Evolutionary conservation across 2,797 vertebrate genomes (phyloP).

Genomic region (Phyllotis vaccarum): DNA sequence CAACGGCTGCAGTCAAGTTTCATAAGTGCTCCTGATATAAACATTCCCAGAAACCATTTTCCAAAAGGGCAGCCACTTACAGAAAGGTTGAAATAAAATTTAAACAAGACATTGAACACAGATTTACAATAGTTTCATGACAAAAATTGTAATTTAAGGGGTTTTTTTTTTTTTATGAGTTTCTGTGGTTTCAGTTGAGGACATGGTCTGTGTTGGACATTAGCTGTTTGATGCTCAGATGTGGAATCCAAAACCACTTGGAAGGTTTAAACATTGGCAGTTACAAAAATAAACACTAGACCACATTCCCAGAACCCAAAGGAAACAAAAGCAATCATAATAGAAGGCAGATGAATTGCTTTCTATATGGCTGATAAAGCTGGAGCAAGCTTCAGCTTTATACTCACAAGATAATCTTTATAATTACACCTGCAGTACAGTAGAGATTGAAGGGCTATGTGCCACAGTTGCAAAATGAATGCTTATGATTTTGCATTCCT

Average conservation of each 20-base stretch:
- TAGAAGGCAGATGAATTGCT: conserved; percentile 73
- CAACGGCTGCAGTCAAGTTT: conserved; percentile 43
- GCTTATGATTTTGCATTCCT: conserved; percentile 39
- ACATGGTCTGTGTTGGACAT: conserved; percentile 60
- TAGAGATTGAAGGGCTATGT: conserved; percentile 47
- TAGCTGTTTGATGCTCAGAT: conserved; percentile 77
- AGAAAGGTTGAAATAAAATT: conserved; percentile 74
- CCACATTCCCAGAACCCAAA: conserved; percentile 70
- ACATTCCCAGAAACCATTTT: conserved; percentile 73
- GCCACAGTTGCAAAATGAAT: conserved; percentile 57
- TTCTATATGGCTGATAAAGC: conserved; percentile 76
- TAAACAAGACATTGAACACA: conserved; percentile 72
- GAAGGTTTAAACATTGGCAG: conserved; percentile 77
- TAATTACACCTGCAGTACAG: conserved; percentile 67
- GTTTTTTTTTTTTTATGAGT: conserved; percentile 57
- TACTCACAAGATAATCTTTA: conserved; percentile 62
- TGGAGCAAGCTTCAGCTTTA: conserved; percentile 66
- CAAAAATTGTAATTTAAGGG: conserved; percentile 74
- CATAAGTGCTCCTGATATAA: conserved; percentile 71
- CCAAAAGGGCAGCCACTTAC: conserved; percentile 60
- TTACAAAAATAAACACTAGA: conserved; percentile 74
- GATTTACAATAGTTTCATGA: conserved; percentile 77
- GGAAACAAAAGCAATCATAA: conserved; percentile 81
- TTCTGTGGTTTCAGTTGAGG: conserved; percentile 75
- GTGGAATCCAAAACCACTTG: conserved; percentile 79